Conservation (phyloP, 23 tunicate genomes). For the Oikopleura dioica region DNA sequence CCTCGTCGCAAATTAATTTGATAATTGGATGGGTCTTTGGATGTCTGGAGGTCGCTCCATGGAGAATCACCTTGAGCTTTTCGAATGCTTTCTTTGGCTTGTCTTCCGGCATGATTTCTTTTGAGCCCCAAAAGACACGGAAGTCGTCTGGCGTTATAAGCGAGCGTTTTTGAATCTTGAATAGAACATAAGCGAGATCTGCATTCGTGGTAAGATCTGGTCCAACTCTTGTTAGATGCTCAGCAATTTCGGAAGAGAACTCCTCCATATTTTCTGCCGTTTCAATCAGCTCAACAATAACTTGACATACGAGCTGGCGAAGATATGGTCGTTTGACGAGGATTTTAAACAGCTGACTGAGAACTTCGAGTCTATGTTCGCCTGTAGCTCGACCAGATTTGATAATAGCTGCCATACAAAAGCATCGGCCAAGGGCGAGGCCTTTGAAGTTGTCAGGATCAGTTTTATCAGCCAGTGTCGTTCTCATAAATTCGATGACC, state of each 20-base stretch:
- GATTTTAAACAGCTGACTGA: neutral
- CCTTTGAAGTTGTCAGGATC: neutral
- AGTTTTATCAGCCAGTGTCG: neutral
- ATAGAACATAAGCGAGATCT: neutral
- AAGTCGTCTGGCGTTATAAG: neutral
- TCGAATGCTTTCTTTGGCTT: neutral
- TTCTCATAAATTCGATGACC: neutral
- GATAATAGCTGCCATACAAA: neutral
- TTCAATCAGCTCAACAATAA: neutral
- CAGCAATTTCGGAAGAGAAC: too few species aligned
- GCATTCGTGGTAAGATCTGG: neutral
- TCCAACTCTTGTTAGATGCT: neutral
- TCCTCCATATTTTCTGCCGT: too few species aligned
- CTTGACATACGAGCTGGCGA: neutral
- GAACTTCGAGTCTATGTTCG: neutral
- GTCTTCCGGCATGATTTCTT: neutral
- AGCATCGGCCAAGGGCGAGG: neutral
- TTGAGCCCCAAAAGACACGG: neutral
- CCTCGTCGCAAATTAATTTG: neutral
- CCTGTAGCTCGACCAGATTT: neutral
- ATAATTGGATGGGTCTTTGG: neutral
- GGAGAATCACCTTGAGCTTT: neutral
- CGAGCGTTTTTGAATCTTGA: neutral
- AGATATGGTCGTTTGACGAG: neutral
- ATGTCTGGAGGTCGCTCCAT: neutral